Evolutionary conservation across 1,140 invertebrate genomes (phyloP), one percentile per base, ranked within the genome.

Genomic region (Philopotamus ludificatus): DNA sequence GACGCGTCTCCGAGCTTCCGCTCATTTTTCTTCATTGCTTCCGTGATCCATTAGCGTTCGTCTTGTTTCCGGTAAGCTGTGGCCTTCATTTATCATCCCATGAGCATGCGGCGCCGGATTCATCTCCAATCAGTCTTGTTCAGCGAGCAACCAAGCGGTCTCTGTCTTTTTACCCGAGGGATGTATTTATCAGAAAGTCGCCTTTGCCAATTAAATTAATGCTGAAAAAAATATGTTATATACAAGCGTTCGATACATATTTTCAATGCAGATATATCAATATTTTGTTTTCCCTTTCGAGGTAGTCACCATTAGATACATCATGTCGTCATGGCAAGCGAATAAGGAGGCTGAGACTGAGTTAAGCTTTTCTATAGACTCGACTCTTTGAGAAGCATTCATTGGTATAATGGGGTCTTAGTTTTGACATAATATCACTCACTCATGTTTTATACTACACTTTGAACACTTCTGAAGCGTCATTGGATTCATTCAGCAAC

Each of bases 21-120:
- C 44, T 63, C 60, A 63, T 67, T 59, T 68, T 68, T 68, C 61
- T 51, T 63, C 61, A 68, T 64, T 50, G 47, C 42, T 57, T 54
- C 47, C 41, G 44, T 55, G 34, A 42, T 61, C 63, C 57, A 65
- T 68, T 65, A 65, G 62, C 55, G 66, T 60, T 68, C 49, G 65
- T 59, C 58, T 58, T 63, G 62, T 51, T 67, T 18, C 51, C 62
- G 20, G 55, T 61, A 57, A 65, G 66, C 41, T 28, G n/a, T 47
- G 57, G 23, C 59, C 55, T 55, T 62, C 60, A 63, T 47, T 49
- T 55, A 49, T 57, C 63, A 65, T 65, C 42, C 51, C 9, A 39
- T 18, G 53, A 55, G 34, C 63, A 41, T 57, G 26, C 65, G 59
- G 41, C 47, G 41, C 50, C 41, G 26, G 28, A 49, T 58, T 67